These are phyloP conservation scores for Oligia fasciuncula DNA, from an alignment of 2,888 invertebrate genomes.

Conservation along the genomic window DNA sequence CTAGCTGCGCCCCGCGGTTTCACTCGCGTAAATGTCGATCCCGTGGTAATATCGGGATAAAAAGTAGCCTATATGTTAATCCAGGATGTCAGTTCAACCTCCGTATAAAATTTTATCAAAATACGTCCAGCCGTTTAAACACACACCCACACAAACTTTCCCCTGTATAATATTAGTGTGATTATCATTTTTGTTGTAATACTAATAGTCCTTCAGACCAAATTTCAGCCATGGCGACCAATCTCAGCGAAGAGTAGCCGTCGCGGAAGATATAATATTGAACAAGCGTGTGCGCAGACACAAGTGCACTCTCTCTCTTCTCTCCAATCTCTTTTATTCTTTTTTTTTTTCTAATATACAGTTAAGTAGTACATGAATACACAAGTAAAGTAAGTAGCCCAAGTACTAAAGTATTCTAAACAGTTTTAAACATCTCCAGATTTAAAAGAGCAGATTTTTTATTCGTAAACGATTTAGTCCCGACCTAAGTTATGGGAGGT, in stretches of 20 bases:
- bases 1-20: no score
- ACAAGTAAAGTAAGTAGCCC: neutral
- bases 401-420: neutral
- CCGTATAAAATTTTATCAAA: no score
- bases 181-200: neutral
- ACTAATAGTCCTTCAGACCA: neutral
- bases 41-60: no score
- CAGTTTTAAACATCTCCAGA: constrained; percentile 25
- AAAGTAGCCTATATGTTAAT: no score
- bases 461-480: constrained; percentile 50
- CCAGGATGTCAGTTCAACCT: no score
- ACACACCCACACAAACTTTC: no score
- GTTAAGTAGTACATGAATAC: neutral
- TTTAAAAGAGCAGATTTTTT: constrained; percentile 48
- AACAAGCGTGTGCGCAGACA: neutral
- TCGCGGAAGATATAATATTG: neutral
- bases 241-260: neutral
- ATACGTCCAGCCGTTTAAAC: no score
- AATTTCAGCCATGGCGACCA: neutral
- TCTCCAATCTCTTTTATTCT: neutral
- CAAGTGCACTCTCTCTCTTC: neutral
- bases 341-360: neutral
- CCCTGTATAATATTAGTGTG: no score
- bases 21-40: no score
- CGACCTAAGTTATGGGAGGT: constrained; percentile 21